Evolutionary conservation across 2,888 invertebrate species (phyloP).

Genomic region (Dolichopus griseipennis): DNA sequence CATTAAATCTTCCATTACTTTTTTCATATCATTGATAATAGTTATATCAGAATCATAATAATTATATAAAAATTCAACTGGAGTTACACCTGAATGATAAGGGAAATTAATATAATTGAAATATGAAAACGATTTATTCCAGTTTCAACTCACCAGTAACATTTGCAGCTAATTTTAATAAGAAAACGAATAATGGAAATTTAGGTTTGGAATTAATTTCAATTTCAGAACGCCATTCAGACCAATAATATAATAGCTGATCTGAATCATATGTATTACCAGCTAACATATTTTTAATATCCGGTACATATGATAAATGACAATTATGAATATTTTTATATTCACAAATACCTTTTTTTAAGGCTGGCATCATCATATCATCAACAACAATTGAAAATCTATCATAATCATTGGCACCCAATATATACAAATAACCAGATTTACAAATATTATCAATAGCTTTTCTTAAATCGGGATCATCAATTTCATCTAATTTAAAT

Average conservation of each 20-base stretch:
- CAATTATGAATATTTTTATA: constrained; percentile 52
- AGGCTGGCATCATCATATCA: constrained; percentile 32
- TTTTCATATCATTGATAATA: constrained; percentile 55
- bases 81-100: not conserved
- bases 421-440: not conserved
- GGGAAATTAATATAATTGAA: not conserved
- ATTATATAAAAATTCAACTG: constrained; percentile 20
- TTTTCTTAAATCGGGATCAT: not conserved
- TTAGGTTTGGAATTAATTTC: constrained; percentile 37
- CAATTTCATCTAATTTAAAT: not conserved
- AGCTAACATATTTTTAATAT: not conserved
- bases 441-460: not conserved
- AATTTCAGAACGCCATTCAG: constrained; percentile 60
- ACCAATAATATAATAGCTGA: constrained; percentile 64
- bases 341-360: constrained; percentile 54
- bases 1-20: constrained; percentile 59
- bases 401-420: not conserved
- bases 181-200: constrained; percentile 53
- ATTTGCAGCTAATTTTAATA: constrained; percentile 58
- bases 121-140: no score
- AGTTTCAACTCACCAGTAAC: constrained; percentile 48
- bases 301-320: constrained; percentile 56
- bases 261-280: constrained; percentile 54
- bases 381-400: not conserved
- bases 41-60: constrained; percentile 53